phyloP scores from a whole-genome alignment of 2,797 vertebrate genomes.

The Buphagus erythrorhynchus region DNA sequence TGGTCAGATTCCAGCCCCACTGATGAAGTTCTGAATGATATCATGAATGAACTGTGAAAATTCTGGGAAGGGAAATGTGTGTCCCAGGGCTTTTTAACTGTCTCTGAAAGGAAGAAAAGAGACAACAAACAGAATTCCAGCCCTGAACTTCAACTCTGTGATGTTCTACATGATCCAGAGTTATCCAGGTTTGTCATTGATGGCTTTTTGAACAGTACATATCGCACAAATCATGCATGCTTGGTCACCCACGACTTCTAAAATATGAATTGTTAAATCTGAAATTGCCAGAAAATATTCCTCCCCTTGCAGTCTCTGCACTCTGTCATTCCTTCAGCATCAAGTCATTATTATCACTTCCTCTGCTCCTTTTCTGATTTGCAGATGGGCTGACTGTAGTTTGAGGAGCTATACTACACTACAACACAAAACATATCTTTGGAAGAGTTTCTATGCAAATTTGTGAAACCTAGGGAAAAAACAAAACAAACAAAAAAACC shows the following conservation, averaged over 20 bases:
- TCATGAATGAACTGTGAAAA: neutral
- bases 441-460: neutral
- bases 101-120: neutral
- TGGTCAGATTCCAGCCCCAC: neutral
- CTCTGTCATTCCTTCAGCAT: neutral
- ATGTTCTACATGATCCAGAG: neutral
- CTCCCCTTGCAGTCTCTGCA: neutral
- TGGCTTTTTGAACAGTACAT: neutral
- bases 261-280: neutral
- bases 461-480: neutral
- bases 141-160: neutral
- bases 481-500: rapidly evolving
- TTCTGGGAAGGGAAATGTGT: neutral
- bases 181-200: neutral
- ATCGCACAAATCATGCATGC: neutral
- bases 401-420: neutral
- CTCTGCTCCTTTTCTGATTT: neutral
- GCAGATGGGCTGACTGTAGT: neutral
- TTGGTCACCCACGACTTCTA: neutral
- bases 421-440: rapidly evolving
- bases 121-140: neutral
- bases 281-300: neutral
- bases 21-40: neutral
- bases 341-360: neutral
- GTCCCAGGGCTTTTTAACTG: neutral